Percentiles rank a stretch among this genome's conserved stretches.
Evolutionary conservation across 2,113 vertebrate genomes (phyloP).

Genomic region (Eulacestoma nigropectus): DNA sequence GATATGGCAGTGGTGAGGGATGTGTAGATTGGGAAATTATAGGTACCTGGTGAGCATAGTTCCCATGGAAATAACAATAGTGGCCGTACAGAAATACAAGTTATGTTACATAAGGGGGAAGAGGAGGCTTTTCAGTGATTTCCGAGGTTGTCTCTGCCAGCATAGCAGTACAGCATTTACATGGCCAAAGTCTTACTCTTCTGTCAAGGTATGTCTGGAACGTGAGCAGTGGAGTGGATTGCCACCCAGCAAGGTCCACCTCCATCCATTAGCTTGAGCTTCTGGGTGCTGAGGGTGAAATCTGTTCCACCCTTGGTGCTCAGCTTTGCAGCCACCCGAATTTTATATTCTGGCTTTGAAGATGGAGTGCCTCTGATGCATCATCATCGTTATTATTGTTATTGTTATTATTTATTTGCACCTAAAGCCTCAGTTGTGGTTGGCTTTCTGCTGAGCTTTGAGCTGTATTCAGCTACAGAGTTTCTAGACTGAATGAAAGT

Average conservation of each 20-base stretch:
- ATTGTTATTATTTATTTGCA: not conserved
- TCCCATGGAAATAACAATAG: not conserved
- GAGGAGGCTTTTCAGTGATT: not conserved
- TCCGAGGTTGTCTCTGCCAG: not conserved
- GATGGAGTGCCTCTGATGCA: not conserved
- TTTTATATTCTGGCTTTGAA: not conserved
- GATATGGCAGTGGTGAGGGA: not conserved
- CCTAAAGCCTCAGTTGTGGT: not conserved
- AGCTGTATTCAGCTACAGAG: not conserved
- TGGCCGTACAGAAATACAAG: not conserved
- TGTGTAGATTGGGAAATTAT: not conserved
- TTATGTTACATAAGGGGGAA: not conserved
- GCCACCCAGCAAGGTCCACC: not conserved
- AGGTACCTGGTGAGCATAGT: not conserved
- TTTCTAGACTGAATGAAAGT: not conserved
- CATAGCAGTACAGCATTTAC: not conserved
- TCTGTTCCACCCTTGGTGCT: not conserved
- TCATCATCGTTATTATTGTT: not conserved
- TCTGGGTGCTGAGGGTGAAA: not conserved
- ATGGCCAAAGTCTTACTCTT: not conserved
- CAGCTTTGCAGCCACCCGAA: not conserved
- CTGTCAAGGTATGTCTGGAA: not conserved
- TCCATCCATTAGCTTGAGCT: not conserved
- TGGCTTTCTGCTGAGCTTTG: constrained; percentile 17
- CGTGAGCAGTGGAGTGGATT: not conserved